A percentile compares a stretch with the other conserved stretches of the same genome.
These are phyloP conservation scores for Elachura formosa DNA, from an alignment of 2,113 vertebrate genomes.

Conservation along the genomic window DNA sequence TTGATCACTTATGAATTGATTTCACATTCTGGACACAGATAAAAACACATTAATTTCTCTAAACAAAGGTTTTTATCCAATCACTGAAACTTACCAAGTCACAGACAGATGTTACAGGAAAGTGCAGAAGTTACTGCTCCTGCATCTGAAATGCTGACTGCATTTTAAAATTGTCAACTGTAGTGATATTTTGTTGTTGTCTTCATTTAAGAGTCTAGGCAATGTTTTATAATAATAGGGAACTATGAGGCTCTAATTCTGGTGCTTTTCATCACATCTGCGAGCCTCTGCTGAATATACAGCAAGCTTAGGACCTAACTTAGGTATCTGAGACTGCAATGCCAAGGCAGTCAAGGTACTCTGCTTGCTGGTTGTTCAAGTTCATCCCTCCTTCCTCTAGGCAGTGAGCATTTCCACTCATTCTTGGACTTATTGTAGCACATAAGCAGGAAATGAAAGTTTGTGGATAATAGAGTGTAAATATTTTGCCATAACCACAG, in stretches of 20 bases:
- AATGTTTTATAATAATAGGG: neutral
- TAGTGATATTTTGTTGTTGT: neutral
- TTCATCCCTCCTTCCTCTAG: neutral
- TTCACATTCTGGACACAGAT: neutral
- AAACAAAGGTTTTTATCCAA: neutral
- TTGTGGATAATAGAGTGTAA: neutral
- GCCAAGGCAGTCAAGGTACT: neutral
- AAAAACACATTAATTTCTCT: neutral
- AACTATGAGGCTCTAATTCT: neutral
- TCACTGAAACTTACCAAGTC: neutral
- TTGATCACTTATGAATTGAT: neutral
- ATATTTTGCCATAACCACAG: neutral
- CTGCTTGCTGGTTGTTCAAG: neutral
- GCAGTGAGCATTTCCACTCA: neutral
- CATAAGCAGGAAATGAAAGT: neutral
- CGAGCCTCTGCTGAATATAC: neutral
- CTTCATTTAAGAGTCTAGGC: neutral
- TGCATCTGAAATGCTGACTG: neutral
- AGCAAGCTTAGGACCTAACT: neutral
- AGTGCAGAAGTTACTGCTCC: neutral
- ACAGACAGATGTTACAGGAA: neutral
- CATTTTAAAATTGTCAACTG: neutral
- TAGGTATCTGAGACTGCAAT: neutral
- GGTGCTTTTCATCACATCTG: neutral
- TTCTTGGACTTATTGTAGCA: neutral